Evolutionary conservation across 2,113 vertebrate species (phyloP).

Genomic region (Rhinolophus sinicus): DNA sequence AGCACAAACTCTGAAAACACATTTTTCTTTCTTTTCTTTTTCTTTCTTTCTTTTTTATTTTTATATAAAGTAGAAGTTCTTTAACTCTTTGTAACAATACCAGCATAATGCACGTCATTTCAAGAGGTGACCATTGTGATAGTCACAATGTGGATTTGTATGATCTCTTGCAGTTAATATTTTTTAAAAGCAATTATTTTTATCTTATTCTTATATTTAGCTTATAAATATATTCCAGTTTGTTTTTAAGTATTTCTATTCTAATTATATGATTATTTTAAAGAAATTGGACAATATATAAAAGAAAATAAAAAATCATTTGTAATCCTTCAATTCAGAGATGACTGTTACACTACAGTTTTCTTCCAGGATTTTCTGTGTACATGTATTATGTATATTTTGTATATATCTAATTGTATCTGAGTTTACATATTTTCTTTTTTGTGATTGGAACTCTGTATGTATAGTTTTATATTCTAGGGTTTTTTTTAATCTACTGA

Average conservation of each 20-base stretch:
- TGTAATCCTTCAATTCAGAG: background rate
- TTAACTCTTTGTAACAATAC: background rate
- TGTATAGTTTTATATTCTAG: background rate
- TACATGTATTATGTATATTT: background rate
- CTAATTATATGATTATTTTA: conserved; percentile 9
- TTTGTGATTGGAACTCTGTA: background rate
- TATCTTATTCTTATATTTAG: background rate
- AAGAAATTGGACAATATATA: background rate
- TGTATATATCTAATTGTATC: background rate
- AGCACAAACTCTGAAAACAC: background rate
- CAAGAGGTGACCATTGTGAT: background rate
- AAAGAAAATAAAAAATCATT: background rate
- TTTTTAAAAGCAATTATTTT: conserved; percentile 4
- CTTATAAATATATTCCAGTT: background rate
- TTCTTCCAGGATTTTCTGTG: conserved; percentile 22
- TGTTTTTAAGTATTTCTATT: background rate
- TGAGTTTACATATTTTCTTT: conserved; percentile 16
- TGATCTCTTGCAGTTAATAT: background rate
- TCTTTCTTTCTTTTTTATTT: background rate
- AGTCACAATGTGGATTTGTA: background rate
- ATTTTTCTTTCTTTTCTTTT: background rate
- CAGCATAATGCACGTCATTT: background rate
- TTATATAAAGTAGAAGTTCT: background rate
- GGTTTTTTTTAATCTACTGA: background rate
- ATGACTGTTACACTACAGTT: background rate